phyloP scores from a whole-genome alignment of 2,113 vertebrate species.

The Trichechus manatus region DNA sequence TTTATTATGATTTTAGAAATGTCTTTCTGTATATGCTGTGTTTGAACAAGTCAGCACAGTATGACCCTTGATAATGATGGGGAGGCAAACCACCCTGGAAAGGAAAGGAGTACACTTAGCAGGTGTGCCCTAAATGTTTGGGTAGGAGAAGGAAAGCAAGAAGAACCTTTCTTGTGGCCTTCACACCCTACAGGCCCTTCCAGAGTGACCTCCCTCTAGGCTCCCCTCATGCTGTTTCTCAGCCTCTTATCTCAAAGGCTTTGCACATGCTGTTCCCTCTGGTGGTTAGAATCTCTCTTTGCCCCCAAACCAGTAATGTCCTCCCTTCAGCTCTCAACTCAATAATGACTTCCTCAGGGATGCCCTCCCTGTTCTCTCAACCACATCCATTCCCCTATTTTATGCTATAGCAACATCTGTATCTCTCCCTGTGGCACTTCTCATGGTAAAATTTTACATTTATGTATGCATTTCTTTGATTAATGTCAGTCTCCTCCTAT shows the following conservation, averaged over 20 bases:
- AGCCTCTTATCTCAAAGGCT: background rate
- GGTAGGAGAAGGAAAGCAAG: background rate
- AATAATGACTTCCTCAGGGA: background rate
- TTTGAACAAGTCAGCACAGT: background rate
- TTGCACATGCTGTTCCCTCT: background rate
- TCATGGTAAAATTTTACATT: background rate
- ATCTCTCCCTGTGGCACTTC: background rate
- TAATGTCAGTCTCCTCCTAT: background rate
- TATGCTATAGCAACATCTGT: background rate
- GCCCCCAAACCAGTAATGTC: background rate
- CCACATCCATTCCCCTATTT: background rate
- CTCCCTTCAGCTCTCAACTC: background rate
- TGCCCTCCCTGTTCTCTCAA: background rate
- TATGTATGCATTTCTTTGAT: background rate
- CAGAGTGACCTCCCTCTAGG: background rate
- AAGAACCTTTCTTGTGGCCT: background rate
- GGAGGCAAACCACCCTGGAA: background rate
- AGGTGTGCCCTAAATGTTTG: background rate
- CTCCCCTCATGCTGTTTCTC: background rate
- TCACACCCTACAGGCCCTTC: background rate
- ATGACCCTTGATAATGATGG: background rate
- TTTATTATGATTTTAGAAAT: slow-evolving; percentile 14
- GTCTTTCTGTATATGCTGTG: background rate
- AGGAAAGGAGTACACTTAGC: background rate
- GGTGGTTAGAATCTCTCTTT: background rate